These are phyloP conservation scores for Sylvia borin DNA, from an alignment of 2,797 vertebrate species.

Conservation along the genomic window DNA sequence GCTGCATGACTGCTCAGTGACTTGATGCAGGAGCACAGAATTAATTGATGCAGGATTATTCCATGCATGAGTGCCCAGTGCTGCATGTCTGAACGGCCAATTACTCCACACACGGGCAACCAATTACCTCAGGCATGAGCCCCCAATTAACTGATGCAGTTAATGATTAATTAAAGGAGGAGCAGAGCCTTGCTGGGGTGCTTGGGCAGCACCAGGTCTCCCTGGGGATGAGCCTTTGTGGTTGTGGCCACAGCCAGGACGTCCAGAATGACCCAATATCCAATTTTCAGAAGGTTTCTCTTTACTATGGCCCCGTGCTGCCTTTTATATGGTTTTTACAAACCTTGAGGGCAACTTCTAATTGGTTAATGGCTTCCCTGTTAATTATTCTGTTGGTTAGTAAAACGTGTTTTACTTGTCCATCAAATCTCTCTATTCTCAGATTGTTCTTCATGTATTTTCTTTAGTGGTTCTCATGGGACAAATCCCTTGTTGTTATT, in stretches of 20 bases:
- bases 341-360: not conserved
- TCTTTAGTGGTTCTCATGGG: not conserved
- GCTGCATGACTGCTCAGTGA: not conserved
- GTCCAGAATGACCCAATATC: too few relatives aligned
- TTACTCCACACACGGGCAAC: rapidly evolving
- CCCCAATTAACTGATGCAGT: not conserved
- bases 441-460: not conserved
- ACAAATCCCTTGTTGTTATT: not conserved
- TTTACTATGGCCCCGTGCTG: not conserved
- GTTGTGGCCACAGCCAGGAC: too few relatives aligned
- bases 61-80: not conserved
- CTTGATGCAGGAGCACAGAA: not conserved
- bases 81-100: not conserved
- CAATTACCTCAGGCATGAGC: not conserved
- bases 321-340: not conserved
- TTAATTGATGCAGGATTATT: not conserved
- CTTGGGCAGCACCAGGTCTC: not conserved
- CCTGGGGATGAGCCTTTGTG: not conserved
- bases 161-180: too few relatives aligned
- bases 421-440: not conserved
- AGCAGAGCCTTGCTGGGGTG: not conserved
- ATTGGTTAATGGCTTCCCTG: not conserved
- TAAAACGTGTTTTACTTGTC: not conserved
- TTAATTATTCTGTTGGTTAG: not conserved
- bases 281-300: not conserved